Base-by-base conservation (phyloP, 2,888 invertebrate species). In the Empis stercorea region DNA sequence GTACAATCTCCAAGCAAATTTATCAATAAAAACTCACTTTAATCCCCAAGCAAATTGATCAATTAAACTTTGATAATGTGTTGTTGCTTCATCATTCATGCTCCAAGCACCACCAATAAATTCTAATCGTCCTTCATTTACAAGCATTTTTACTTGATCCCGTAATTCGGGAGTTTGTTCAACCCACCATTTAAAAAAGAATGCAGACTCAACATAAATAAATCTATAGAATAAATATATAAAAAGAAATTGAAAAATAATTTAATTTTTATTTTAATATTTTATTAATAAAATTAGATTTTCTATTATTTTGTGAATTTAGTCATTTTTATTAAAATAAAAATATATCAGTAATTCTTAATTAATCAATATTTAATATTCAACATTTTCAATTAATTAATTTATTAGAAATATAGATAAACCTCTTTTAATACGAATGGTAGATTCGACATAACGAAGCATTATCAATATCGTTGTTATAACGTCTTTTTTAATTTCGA, bases 121-220 rank as follows among this genome's bases (percentile, higher is more conserved):
- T 69, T 87, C 85, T 46, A 87, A 65, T 47, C 84, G 76, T 0
- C 87, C 88, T 53, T 78, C 75, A 1, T 78, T 69, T 1, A 93
- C 83, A 42, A 91, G 70, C 2, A 69, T 66, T 48, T 75, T 76
- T 0, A 91, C 84, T 61, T 76, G 65, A 10, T 76, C 64, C 51
- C 77, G 74, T 0, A 75, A 69, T 0, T 62, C 61, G 0, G 78
- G 76, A 4, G 73, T 61, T 61, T 89, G 89, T 30, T 80, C 76
- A 16, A 72, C 69, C 84, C 87, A 91, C 89, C 88, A 87, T 51
- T 87, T 81, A 73, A 82, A 83, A 64, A 92, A 82, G 71, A 83
- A 92, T 0, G 87, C 84, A 0, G 88, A 84, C 62, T 92, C 92
- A 5, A 91, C 89, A 61, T 91, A 92, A 48, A 93, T 88, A 59